Evolutionary conservation across 2,888 invertebrate genomes (phyloP).

Genomic region (Fragum whitleyi): DNA sequence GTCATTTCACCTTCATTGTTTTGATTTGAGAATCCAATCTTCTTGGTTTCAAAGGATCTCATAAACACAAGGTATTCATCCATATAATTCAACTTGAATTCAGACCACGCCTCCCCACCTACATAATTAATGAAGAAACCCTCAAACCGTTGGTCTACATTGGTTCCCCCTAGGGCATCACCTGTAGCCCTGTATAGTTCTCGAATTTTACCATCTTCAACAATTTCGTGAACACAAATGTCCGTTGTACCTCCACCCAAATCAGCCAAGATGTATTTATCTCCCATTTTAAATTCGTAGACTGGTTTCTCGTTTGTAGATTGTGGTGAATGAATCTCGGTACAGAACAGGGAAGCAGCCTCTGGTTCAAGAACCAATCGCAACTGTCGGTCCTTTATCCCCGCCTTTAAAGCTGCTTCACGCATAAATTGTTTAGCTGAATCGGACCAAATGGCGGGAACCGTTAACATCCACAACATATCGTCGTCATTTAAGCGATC

Average conservation of each 20-base stretch:
- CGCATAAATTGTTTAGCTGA: constrained; percentile 51
- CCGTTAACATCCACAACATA: constrained; percentile 41
- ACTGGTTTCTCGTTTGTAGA: constrained; percentile 15
- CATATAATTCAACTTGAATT: constrained; percentile 28
- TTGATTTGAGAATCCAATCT: constrained; percentile 15
- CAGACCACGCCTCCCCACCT: constrained; percentile 20
- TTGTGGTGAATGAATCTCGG: constrained; percentile 12
- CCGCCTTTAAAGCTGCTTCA: constrained; percentile 44
- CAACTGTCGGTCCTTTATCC: constrained; percentile 34
- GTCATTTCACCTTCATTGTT: constrained; percentile 1
- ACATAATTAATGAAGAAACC: constrained; percentile 24
- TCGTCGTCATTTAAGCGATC: constrained; percentile 25
- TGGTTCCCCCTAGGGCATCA: constrained; percentile 33
- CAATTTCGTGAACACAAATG: constrained; percentile 41
- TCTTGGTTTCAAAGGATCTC: constrained; percentile 32
- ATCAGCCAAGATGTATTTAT: constrained; percentile 45
- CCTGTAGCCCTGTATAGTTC: constrained; percentile 41
- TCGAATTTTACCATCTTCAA: constrained; percentile 17
- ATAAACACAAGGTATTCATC: constrained; percentile 33
- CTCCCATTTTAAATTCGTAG: constrained; percentile 12
- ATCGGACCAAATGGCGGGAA: constrained; percentile 54
- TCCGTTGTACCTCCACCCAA: constrained; percentile 45
- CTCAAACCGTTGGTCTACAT: constrained; percentile 25
- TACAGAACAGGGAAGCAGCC: constrained; percentile 51
- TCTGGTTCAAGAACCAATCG: constrained; percentile 49